These are phyloP conservation scores for Zosterops borbonicus DNA, from an alignment of 2,113 vertebrate genomes.

Conservation along the genomic window DNA sequence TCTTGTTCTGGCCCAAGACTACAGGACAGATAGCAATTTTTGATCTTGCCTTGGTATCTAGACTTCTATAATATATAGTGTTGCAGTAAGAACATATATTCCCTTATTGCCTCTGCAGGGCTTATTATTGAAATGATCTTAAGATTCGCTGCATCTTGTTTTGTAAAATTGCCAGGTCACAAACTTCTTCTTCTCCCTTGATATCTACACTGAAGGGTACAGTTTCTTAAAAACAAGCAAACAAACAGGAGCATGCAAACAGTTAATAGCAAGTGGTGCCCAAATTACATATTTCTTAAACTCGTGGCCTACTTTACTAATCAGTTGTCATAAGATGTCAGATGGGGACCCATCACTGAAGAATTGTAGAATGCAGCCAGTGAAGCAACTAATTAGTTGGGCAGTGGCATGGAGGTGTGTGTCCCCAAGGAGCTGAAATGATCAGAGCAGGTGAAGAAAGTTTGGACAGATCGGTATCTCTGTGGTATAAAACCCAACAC, in stretches of 20 bases:
- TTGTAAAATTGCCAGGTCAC: neutral
- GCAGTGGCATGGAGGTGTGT: constrained; percentile 70
- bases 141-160: neutral
- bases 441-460: constrained; percentile 73
- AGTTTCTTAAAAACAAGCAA: neutral
- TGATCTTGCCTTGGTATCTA: neutral
- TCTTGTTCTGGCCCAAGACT: constrained; percentile 9
- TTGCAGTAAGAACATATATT: neutral
- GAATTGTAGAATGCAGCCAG: constrained; percentile 69
- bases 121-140: neutral
- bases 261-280: constrained; percentile 65
- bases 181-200: neutral
- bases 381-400: constrained; percentile 78
- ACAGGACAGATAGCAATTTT: neutral
- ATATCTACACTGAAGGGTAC: neutral
- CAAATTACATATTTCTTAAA: constrained; percentile 70
- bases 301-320: constrained; percentile 75
- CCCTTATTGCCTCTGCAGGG: neutral
- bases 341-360: constrained; percentile 70
- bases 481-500: constrained; percentile 11
- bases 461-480: constrained; percentile 46
- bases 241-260: constrained; percentile 7
- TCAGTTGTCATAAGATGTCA: constrained; percentile 75
- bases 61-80: neutral
- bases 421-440: constrained; percentile 60